Percentiles rank a stretch among this genome's conserved stretches.
Conservation (phyloP, 2,888 invertebrate species). For the Aphodius sticticus region DNA sequence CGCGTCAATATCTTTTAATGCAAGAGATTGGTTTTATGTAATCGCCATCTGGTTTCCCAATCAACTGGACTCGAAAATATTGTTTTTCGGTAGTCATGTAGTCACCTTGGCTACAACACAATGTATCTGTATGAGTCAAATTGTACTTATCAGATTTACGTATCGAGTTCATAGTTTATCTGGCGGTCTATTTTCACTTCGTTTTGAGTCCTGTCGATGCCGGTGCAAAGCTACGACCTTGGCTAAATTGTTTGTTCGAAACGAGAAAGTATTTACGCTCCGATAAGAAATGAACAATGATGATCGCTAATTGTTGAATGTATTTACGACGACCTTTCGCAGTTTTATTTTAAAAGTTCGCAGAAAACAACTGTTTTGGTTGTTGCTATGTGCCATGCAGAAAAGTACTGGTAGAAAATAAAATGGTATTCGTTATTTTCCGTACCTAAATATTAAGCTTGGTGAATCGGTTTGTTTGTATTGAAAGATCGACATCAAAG, state of each 20-base stretch:
- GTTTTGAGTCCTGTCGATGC: not conserved
- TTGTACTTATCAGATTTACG: not conserved
- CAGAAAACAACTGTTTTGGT: not conserved
- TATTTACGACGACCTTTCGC: not conserved
- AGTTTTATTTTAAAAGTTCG: not conserved
- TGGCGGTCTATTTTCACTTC: not conserved
- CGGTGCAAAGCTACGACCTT: not conserved
- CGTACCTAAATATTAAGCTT: too few species aligned
- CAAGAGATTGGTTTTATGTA: not conserved
- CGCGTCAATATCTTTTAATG: constrained; percentile 4
- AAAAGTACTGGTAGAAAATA: not conserved
- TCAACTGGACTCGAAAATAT: not conserved
- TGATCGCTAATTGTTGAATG: not conserved
- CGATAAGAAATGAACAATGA: not conserved
- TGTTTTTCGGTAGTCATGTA: not conserved
- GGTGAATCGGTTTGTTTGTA: too few species aligned
- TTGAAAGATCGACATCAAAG: too few species aligned
- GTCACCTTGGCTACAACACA: constrained; percentile 4
- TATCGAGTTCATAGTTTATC: not conserved
- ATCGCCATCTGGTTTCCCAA: not conserved
- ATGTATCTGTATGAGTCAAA: not conserved
- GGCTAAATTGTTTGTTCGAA: not conserved
- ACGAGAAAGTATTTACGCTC: not conserved
- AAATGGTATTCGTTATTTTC: too few species aligned
- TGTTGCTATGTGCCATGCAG: not conserved